Evolutionary conservation across 2,888 invertebrate species (phyloP), one percentile per base, ranked within the genome.

Genomic region (Physocephala rufipes): DNA sequence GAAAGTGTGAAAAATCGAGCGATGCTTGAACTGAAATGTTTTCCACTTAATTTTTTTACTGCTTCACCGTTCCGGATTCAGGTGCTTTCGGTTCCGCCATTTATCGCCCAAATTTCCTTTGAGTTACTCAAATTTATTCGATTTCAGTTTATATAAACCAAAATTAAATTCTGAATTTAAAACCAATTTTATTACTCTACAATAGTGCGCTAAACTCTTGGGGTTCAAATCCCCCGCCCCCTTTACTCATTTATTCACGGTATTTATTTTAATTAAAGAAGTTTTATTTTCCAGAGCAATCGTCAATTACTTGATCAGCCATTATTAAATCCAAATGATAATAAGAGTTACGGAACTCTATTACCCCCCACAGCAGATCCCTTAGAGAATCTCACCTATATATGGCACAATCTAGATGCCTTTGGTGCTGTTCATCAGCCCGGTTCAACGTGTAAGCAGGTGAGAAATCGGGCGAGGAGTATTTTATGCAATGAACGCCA

Each of bases 371-470:
- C 73, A 51, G 71, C 75, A 49, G 77, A 78, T 1, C 28, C 77
- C 59, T 73, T 80, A 0, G 85, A 84, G 58, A 84, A 87, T 69
- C 87, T 93, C 72, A 91, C 91, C 0, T 94, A 93, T 85, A 90
- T 92, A 4, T 94, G 94, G 94, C 90, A 90, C 63, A 92, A 92
- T 74, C 87, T 95, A 75, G 93, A 94, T 83, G 93, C 93, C 0
- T 93, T 92, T 79, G 90, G 90, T 13, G 89, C 89, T 15, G 90
- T 89, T 71, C 88, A 89, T 74, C 76, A 87, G 86, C 78, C 87
- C 0, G 84, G 84, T 5, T 83, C 84, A 82, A 75, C 84, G 79
- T 80, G 82, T 76, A 80, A 79, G 30, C 80, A 86, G 81, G 68
- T 86, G 82, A 82, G 88, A 84, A 88, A 88, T 86, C 82, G 88